phyloP scores from a whole-genome alignment of 2,113 vertebrate species.

The Amblyopsis rosae region DNA sequence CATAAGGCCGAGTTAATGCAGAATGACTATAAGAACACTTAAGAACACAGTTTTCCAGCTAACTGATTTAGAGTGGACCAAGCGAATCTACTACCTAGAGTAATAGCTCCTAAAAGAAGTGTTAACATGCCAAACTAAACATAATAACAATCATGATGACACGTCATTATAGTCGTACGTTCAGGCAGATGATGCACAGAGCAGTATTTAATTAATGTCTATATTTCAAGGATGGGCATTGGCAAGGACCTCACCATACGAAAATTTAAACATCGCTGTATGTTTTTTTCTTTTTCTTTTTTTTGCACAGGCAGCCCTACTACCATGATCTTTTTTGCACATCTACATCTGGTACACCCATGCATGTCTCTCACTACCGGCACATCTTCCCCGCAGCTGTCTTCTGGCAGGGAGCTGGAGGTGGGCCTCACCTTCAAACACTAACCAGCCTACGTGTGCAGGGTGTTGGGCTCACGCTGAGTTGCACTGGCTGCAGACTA shows the following conservation, averaged over 20 bases:
- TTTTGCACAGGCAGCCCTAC: not conserved
- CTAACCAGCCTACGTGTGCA: conserved; percentile 41
- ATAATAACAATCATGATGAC: too few species aligned
- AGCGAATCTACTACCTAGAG: not conserved
- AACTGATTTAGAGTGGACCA: not conserved
- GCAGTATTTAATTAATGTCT: too few species aligned
- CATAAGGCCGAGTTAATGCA: conserved; percentile 18
- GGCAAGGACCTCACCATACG: not conserved
- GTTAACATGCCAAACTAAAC: too few species aligned
- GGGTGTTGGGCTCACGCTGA: conserved; percentile 13
- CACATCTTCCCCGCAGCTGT: conserved; percentile 38
- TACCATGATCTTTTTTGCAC: not conserved
- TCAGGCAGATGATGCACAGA: too few species aligned
- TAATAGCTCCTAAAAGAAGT: too few species aligned
- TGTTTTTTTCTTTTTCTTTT: too few species aligned
- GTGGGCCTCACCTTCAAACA: conserved; percentile 54
- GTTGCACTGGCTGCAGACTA: too few species aligned
- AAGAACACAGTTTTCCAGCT: not conserved
- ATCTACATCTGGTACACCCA: conserved; percentile 19
- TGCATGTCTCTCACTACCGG: conserved; percentile 30
- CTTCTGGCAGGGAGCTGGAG: conserved; percentile 50
- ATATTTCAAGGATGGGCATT: too few species aligned
- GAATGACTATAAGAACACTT: not conserved
- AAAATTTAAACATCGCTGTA: not conserved
- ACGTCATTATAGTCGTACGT: too few species aligned